Evolutionary conservation across 92 coral and sea anemone species (phyloP).

Genomic region (Bergia sp.): DNA sequence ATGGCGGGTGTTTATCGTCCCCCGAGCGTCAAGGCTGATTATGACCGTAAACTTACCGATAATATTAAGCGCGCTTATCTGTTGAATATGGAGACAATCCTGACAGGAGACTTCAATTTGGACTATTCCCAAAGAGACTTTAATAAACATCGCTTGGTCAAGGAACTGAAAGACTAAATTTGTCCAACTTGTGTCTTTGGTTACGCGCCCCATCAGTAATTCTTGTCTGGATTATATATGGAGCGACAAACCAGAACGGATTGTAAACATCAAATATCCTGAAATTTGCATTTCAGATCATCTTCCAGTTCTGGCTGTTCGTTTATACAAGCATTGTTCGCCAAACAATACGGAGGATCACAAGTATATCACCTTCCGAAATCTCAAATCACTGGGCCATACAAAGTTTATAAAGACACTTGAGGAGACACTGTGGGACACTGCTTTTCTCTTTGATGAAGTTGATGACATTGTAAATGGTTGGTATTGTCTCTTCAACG

Average conservation of each 20-base stretch:
- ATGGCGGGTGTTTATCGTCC: background rate
- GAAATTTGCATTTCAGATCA: slow-evolving; percentile 43
- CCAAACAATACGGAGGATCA: no score
- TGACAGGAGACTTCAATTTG: background rate
- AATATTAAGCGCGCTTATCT: background rate
- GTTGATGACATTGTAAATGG: slow-evolving; percentile 11
- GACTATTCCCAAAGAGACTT: background rate
- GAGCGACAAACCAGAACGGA: slow-evolving; percentile 20
- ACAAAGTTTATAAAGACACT: no score
- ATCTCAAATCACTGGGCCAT: no score
- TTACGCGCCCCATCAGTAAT: slow-evolving; percentile 17
- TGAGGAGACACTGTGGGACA: slow-evolving; percentile 5
- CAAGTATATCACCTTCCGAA: no score
- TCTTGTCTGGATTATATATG: slow-evolving; percentile 35
- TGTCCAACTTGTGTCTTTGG: background rate
- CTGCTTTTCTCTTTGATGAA: slow-evolving; percentile 40
- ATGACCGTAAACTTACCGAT: background rate
- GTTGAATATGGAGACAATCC: background rate
- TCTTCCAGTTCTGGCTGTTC: slow-evolving; percentile 38
- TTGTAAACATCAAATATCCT: background rate
- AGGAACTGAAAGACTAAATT: background rate
- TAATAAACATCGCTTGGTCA: background rate
- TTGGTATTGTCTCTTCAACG: background rate
- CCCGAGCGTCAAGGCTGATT: background rate
- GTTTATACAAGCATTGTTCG: background rate